These are phyloP conservation scores for Isoperla grammatica DNA, from an alignment of 2,888 invertebrate genomes.

Conservation along the genomic window DNA sequence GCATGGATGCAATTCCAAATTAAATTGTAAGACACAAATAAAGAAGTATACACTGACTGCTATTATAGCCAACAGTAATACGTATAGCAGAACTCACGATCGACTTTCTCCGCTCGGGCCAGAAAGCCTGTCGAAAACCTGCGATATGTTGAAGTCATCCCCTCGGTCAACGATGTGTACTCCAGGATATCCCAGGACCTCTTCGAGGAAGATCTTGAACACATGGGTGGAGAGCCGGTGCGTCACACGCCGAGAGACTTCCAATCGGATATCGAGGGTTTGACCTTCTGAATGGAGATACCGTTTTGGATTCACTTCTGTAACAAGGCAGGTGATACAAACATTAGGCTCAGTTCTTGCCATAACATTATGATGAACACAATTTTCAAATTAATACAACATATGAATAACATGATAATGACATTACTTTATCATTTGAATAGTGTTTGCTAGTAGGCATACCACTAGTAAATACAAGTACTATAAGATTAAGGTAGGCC, in stretches of 20 bases:
- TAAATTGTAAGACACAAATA: too few species aligned
- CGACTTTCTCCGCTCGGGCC: constrained; percentile 32
- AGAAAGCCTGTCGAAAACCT: constrained; percentile 41
- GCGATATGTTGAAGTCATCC: constrained; percentile 43
- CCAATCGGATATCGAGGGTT: constrained; percentile 46
- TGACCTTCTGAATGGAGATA: constrained; percentile 43
- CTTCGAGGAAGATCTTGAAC: constrained; percentile 52
- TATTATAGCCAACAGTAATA: too few species aligned
- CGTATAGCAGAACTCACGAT: constrained; percentile 40
- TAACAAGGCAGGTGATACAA: constrained; percentile 27
- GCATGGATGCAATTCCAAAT: too few species aligned
- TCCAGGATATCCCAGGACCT: constrained; percentile 47
- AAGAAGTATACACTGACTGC: too few species aligned
- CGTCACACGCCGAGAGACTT: constrained; percentile 50
- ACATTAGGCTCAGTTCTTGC: too few species aligned
- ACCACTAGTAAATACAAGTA: too few species aligned
- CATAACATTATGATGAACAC: too few species aligned
- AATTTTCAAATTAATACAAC: too few species aligned
- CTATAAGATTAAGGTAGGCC: too few species aligned
- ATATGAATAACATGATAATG: too few species aligned
- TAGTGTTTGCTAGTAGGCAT: too few species aligned
- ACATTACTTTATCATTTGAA: too few species aligned
- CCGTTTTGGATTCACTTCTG: constrained; percentile 49
- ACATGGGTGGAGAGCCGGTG: constrained; percentile 54
- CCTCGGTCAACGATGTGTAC: constrained; percentile 43